Evolutionary conservation across 2,797 vertebrate genomes (phyloP), one percentile per base, ranked within the genome.

Genomic region (Phalanger gymnotis): DNA sequence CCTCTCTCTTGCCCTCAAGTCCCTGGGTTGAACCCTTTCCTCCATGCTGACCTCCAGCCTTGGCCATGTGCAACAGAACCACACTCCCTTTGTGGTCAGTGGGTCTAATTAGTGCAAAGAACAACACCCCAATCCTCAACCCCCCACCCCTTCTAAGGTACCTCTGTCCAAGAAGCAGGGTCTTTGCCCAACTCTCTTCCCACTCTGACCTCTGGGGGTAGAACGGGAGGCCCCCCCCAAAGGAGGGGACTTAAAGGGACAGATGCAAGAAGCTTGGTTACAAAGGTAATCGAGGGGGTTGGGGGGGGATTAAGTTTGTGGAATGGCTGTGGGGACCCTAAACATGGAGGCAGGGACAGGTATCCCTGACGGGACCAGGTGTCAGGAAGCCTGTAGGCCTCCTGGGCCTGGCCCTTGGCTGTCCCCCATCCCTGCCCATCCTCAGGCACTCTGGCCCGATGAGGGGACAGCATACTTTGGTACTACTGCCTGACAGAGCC

Each of bases 81-180:
- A 53, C 73, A 53, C n/a, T n/a, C 94, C 92, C 94, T 66, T 53
- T 0, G 47, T 73, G 93, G 47, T 31, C 6, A 95, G 90, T 90
- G 95, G 95, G 92, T 92, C 95, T 25, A 54, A 4, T 95, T 96
- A 96, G 96, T 96, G 95, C 96, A 96, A 96, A 96, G 93, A 93
- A 94, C 57, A 56, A 81, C 28, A 47, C 34, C 92, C 16, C 92
- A 30, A 40, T 3, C 54, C 51, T 12, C 51, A 53, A 53, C 27
- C 52, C 89, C 51, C 27, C 40, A 14, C 27, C 31, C 90, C 51
- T 5, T 19, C 90, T 34, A 52, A 90, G 52, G 90, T 30, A 34
- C 51, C 52, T 53, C 28, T 53, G 90, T 14, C 51, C 90, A 16
- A 5, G 90, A 54, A 54, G 31, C 53, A 25, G 90, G 89, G 53